Conservation (phyloP, 2,113 vertebrate genomes). For the Apteryx mantelli region DNA sequence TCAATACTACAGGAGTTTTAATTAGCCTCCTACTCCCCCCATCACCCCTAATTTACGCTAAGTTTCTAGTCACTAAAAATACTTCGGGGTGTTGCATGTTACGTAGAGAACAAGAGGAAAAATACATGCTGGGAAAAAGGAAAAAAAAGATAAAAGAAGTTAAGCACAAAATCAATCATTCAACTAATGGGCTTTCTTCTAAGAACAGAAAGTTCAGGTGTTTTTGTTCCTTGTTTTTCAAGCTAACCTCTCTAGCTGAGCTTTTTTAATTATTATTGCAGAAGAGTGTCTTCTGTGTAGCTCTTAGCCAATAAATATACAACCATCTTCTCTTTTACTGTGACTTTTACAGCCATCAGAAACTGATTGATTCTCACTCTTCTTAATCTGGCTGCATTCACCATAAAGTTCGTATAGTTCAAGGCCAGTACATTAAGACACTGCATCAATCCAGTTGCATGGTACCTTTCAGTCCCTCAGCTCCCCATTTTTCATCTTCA, state of each 20-base stretch:
- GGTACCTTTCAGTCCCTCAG: not conserved
- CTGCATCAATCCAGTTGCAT: not conserved
- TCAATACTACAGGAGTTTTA: not conserved
- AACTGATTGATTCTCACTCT: conserved; percentile 46
- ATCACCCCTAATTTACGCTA: not conserved
- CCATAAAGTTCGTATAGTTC: conserved; percentile 2
- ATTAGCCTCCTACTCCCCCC: not conserved
- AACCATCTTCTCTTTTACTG: conserved; percentile 43
- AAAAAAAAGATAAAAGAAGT: not conserved
- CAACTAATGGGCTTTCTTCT: conserved; percentile 50
- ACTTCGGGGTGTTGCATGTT: not conserved
- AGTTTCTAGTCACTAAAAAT: conserved; percentile 10
- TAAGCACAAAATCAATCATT: conserved; percentile 48
- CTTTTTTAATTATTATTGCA: conserved; percentile 47
- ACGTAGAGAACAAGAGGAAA: not conserved
- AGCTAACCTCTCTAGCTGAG: conserved; percentile 15
- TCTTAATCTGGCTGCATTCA: conserved; percentile 53
- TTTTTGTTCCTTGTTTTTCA: conserved; percentile 26
- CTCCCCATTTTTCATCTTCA: not conserved
- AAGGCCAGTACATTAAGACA: conserved; percentile 57
- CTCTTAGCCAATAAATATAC: conserved; percentile 32
- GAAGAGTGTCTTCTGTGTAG: not conserved
- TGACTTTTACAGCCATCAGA: conserved; percentile 43
- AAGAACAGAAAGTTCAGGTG: conserved; percentile 27
- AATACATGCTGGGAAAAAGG: not conserved